Conservation (phyloP, 2,797 vertebrate species). For the Simalia tracyae region DNA sequence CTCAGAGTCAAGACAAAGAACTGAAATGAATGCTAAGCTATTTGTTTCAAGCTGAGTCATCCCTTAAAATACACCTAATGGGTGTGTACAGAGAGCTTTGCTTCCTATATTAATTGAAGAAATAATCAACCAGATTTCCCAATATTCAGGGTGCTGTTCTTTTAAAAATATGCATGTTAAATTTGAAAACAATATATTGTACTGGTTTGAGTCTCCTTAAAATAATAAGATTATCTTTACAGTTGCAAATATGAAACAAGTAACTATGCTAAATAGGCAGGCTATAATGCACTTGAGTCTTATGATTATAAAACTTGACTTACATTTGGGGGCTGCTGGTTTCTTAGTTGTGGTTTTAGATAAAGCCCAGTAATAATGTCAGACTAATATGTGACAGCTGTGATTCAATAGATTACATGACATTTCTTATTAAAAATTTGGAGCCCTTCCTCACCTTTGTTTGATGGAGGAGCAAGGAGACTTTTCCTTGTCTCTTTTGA, state of each 20-base stretch:
- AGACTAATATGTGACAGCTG: neutral
- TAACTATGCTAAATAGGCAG: neutral
- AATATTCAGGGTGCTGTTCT: neutral
- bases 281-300: neutral
- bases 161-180: neutral
- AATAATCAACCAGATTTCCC: neutral
- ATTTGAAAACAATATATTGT: neutral
- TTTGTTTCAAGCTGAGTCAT: slow-evolving; percentile 16
- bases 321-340: neutral
- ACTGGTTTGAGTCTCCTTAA: neutral
- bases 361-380: neutral
- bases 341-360: neutral
- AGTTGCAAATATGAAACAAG: neutral
- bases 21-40: neutral
- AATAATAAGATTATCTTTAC: neutral
- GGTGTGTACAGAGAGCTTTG: neutral
- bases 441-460: neutral
- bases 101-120: neutral
- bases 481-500: neutral
- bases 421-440: neutral
- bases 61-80: neutral
- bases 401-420: neutral
- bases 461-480: neutral
- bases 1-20: slow-evolving; percentile 15
- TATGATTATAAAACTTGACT: neutral